Percentiles rank a stretch among this genome's conserved stretches.
Evolutionary conservation across 1,140 invertebrate species (phyloP).

Genomic region (Drosophila kurseongensis): DNA sequence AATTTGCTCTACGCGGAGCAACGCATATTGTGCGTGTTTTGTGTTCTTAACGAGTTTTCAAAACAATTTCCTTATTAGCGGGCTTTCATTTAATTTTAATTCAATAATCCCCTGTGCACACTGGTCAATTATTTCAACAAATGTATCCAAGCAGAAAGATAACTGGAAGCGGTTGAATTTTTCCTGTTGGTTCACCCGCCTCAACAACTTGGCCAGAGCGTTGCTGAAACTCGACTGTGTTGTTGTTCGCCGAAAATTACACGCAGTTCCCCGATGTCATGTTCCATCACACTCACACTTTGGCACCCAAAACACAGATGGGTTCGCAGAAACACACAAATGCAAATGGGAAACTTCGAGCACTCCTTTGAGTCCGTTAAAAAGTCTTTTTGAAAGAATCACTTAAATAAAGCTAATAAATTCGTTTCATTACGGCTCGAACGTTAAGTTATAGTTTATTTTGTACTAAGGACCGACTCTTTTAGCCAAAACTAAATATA

Average conservation of each 20-base stretch:
- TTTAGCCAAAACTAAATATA: conserved; percentile 11
- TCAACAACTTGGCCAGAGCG: conserved; percentile 64
- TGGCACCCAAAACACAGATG: conserved; percentile 5
- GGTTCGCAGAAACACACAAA: conserved; percentile 27
- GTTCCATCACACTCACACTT: conserved; percentile 27
- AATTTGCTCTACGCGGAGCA: conserved; percentile 59
- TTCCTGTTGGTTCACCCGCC: conserved; percentile 23
- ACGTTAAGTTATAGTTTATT: background rate
- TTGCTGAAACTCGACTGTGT: conserved; percentile 79
- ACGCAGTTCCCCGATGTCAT: conserved; percentile 59
- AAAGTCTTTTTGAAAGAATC: background rate
- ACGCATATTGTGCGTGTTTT: conserved; percentile 45
- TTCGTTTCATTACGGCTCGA: background rate
- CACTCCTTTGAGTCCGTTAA: too few species aligned
- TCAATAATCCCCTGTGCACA: conserved; percentile 40
- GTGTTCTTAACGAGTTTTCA: conserved; percentile 28
- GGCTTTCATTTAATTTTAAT: conserved; percentile 59
- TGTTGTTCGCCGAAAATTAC: conserved; percentile 70
- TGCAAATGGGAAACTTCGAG: conserved; percentile 6
- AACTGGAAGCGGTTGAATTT: conserved; percentile 17
- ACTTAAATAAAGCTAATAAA: background rate
- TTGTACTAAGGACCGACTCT: conserved; percentile 18
- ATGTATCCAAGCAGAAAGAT: conserved; percentile 4
- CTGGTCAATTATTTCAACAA: conserved; percentile 19
- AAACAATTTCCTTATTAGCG: conserved; percentile 65